phyloP scores from a whole-genome alignment of 1,140 invertebrate genomes.

The Pseudomyrmex pallidus region DNA sequence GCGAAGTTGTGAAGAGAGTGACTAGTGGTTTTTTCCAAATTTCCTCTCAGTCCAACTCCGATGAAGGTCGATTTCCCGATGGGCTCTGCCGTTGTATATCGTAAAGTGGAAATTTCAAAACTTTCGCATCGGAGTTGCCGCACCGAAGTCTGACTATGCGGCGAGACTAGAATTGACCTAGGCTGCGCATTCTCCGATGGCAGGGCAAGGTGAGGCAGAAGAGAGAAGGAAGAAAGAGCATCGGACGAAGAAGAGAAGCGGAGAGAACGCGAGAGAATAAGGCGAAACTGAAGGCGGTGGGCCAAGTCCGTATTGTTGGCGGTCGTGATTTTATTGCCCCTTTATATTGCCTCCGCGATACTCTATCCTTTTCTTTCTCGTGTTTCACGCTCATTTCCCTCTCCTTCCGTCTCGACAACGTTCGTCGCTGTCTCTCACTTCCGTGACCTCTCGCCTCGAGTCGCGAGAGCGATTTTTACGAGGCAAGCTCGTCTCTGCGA shows the following conservation, averaged over 20 bases:
- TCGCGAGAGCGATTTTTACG: slow-evolving; percentile 68
- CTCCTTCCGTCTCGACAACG: not conserved
- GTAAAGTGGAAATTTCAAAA: slow-evolving; percentile 65
- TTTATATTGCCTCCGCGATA: slow-evolving; percentile 71
- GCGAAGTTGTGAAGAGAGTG: slow-evolving; percentile 32
- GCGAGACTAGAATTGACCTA: slow-evolving; percentile 71
- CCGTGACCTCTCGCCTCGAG: slow-evolving; percentile 4
- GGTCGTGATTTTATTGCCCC: slow-evolving; percentile 75
- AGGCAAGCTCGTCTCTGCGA: slow-evolving; percentile 35
- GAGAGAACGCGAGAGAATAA: slow-evolving; percentile 45
- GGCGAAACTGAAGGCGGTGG: slow-evolving; percentile 55
- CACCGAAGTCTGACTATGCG: slow-evolving; percentile 5
- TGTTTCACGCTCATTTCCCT: slow-evolving; percentile 52
- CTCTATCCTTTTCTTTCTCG: slow-evolving; percentile 37
- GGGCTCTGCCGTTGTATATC: slow-evolving; percentile 16
- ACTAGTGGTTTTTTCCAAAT: slow-evolving; percentile 38
- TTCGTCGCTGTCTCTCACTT: slow-evolving; percentile 41
- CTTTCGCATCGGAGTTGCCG: slow-evolving; percentile 36
- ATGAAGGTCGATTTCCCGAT: slow-evolving; percentile 64
- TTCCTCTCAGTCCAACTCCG: slow-evolving; percentile 17
- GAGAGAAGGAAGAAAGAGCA: not conserved
- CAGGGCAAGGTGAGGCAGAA: no score
- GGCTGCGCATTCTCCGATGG: slow-evolving; percentile 19
- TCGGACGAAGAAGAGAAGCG: slow-evolving; percentile 21
- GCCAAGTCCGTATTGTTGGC: slow-evolving; percentile 71